Base-by-base conservation (phyloP, 1,140 invertebrate species). In the Zeugodacus cucurbitae region DNA sequence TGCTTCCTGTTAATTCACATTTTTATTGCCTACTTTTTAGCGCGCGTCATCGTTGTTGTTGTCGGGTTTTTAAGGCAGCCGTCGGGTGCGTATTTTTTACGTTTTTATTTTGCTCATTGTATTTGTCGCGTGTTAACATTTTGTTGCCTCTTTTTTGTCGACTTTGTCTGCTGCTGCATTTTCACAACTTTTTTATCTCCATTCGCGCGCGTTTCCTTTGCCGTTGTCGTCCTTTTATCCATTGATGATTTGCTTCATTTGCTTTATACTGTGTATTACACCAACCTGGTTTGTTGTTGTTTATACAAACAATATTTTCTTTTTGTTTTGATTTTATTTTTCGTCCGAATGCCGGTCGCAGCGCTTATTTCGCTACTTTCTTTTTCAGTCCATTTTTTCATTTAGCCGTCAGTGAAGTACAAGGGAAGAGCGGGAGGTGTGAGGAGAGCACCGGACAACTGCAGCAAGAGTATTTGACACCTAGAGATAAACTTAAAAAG, bases 271-370 rank as follows among this genome's bases (percentile, higher is more conserved):
- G 4, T 82, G 74, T 11, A 74, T n/a, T 54, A 17, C 48, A 54
- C 11, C 48, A 54, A 54, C n/a, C 22, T 54, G 5, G 74, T 29
- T 4, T 82, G 74, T 82, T 82, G 37, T 54, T 82, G 74, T 48
- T 82, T 82, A 37, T 29, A 54, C n/a, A 82, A 82, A 82, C 44
- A 29, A 82, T 48, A 54, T 82, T 29, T 82, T 54, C 41, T 26
- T 82, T 82, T 82, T 82, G 74, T 82, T 82, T 82, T 82, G 74
- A 44, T 82, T 82, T 82, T 82, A 82, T 48, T 48, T 54, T 82
- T 82, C 74, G 74, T 41, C 22, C 29, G 74, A 41, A 54, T 41
- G 41, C 44, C 74, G 74, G 74, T 54, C 44, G 41, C 41, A 17
- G 22, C 70, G 20, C 34, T 29, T 82, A n/a, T 41, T 82, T 54